Base-by-base conservation (phyloP, 1,140 invertebrate genomes). In the Saxidomus purpurata region DNA sequence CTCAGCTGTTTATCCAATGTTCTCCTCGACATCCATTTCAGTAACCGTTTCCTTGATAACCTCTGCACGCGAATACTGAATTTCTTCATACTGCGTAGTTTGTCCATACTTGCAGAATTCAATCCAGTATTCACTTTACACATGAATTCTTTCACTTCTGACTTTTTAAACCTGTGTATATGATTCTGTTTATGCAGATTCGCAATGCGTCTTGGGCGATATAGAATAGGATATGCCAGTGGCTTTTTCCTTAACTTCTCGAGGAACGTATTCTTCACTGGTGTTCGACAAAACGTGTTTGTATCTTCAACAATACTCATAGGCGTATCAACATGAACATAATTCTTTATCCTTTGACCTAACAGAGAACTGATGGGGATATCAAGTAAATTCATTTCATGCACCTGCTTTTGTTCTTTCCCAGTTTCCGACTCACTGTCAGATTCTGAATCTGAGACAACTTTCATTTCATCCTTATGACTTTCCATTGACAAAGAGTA, bases 281-380 rank as follows among this genome's bases (percentile, higher is more conserved):
- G 92, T 17, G 92, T 93, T 79, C 91, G 89, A 90, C 94, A 95
- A 63, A 94, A 94, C 22, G 89, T 87, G 85, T 94, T 93, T 0
- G 91, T 85, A 90, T 95, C 91, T 38, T 89, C 80, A 28, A 95
- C 80, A 31, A 94, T 88, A 36, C 90, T 85, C 6, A 93, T 31
- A 52, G 83, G 83, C 22, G 90, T 86, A 28, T 94, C 94, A 22
- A 91, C 74, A 55, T 93, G 92, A 28, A 94, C 89, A 86, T 94
- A 92, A 63, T 93, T 94, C 36, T 92, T 90, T 38, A 95, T 91
- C 43, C 92, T 89, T 36, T 94, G 92, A 3, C 94, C 94, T 34
- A 95, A 92, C 38, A 90, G 87, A 8, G 94, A 95, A 8, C 92
- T 90, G 4, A 95, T 59, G 47, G 93, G 92, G 59, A 95, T 93